phyloP scores from a whole-genome alignment of 2,113 vertebrate species.

The Spizaetus ornatus region DNA sequence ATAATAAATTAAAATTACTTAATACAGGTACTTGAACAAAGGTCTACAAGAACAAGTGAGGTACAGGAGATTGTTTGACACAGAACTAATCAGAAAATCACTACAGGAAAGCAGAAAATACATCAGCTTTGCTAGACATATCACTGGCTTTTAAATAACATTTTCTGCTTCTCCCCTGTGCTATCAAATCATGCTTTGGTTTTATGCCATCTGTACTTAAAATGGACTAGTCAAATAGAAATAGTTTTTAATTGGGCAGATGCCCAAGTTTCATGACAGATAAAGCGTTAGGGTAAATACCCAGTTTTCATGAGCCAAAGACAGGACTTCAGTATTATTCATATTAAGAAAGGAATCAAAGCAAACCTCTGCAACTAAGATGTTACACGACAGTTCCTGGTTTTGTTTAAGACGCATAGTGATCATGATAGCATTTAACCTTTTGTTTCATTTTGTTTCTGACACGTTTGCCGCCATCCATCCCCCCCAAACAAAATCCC shows the following conservation, averaged over 20 bases:
- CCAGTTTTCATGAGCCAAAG: neutral
- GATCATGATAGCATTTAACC: neutral
- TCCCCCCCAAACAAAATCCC: neutral
- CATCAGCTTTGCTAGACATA: neutral
- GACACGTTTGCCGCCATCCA: neutral
- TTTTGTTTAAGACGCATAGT: neutral
- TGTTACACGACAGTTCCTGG: accelerated
- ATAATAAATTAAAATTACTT: conserved; percentile 54
- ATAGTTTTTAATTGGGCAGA: neutral
- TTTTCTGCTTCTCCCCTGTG: neutral
- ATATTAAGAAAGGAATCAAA: neutral
- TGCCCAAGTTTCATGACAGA: neutral
- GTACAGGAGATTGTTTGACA: neutral
- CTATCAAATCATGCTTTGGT: neutral
- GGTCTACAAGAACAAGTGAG: neutral
- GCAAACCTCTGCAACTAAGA: neutral
- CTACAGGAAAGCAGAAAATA: neutral
- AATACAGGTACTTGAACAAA: neutral
- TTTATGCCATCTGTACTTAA: neutral
- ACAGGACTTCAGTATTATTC: neutral
- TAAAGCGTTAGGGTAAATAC: neutral
- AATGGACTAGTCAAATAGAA: neutral
- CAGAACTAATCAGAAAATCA: neutral
- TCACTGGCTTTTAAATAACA: neutral
- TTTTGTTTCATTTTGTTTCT: neutral